Base-by-base conservation (phyloP, 1,140 invertebrate genomes). In the Eurytemora carolleeae region DNA sequence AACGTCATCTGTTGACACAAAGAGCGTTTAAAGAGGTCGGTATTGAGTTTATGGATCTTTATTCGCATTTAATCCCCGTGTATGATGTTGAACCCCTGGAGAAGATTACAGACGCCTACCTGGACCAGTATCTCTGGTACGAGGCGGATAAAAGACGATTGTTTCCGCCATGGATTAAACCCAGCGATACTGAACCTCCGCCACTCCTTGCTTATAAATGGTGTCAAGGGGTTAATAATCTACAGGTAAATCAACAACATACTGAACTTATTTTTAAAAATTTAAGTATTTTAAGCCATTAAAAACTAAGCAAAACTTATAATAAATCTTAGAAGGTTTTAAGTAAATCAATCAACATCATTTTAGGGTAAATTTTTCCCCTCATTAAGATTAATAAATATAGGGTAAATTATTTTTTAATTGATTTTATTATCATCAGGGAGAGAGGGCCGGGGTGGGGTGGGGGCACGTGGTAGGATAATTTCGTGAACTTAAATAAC, bases 31-130 rank as follows among this genome's bases (percentile, higher is more conserved):
- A 97, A 77, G 94, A 98, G 80, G 88, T 86, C 66, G 92, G 93
- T 17, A 99, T 99, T 68, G 96, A 99, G 73, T 99, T 99, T 72
- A 99, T 99, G 96, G 96, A 99, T 72, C 76, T 99, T 24, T 99
- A 99, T 74, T 97, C 90, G 65, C 94, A 98, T 73, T 71, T 99
- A 55, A 93, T 99, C 60, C 95, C 96, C 0, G 95, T 99, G 0
- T 98, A 99, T 70, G 95, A 99, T 70, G 92, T 99, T 18, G 95
- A 99, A 69, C 95, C 96, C 0, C 74, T 99, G 7, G 96, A 99
- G 72, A 99, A 99, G 74, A 98, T 99, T 22, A 98, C 94, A 0
- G 96, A 99, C 72, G 96, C 96, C n/a, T 99, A 99, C 73, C 75
- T 99, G 23, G 95, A 99, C 77, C 96, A 99, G 72, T 99, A 99